phyloP scores from a whole-genome alignment of 2,113 vertebrate species.

The Seriola aureovittata region DNA sequence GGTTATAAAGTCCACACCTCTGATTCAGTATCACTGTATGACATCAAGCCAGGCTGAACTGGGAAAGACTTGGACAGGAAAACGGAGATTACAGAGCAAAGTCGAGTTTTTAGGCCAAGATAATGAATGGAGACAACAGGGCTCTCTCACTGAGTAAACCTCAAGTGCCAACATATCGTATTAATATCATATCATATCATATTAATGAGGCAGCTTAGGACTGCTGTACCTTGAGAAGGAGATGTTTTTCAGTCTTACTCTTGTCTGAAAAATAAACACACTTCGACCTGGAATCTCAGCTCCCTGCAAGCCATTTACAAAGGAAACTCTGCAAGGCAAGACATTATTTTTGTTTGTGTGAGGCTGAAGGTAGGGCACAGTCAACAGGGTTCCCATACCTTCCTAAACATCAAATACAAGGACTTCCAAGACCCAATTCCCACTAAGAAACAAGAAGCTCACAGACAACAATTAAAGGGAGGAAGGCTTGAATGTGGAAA shows the following conservation, averaged over 20 bases:
- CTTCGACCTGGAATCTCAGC: background rate
- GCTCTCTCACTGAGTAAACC: slow-evolving; percentile 23
- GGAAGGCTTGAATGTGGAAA: too few species aligned
- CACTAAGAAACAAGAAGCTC: too few species aligned
- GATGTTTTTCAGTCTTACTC: slow-evolving; percentile 16
- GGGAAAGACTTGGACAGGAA: slow-evolving; percentile 40
- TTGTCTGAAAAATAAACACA: slow-evolving; percentile 25
- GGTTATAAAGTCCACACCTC: slow-evolving; percentile 50
- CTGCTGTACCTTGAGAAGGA: background rate
- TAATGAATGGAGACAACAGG: slow-evolving; percentile 50
- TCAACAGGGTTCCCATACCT: background rate
- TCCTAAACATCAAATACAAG: too few species aligned
- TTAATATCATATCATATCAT: background rate
- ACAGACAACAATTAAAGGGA: too few species aligned
- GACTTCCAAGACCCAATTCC: too few species aligned
- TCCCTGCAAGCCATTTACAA: background rate
- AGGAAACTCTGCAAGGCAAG: background rate
- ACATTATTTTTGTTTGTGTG: background rate
- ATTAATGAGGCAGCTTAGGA: slow-evolving; percentile 21
- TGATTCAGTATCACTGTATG: slow-evolving; percentile 27
- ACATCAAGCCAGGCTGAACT: slow-evolving; percentile 36
- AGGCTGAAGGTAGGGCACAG: background rate
- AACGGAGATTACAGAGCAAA: slow-evolving; percentile 40
- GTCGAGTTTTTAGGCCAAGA: slow-evolving; percentile 32
- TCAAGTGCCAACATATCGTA: slow-evolving; percentile 19